Evolutionary conservation across 2,888 invertebrate genomes (phyloP).

Genomic region (Sinopyrophorus schimmeli): DNA sequence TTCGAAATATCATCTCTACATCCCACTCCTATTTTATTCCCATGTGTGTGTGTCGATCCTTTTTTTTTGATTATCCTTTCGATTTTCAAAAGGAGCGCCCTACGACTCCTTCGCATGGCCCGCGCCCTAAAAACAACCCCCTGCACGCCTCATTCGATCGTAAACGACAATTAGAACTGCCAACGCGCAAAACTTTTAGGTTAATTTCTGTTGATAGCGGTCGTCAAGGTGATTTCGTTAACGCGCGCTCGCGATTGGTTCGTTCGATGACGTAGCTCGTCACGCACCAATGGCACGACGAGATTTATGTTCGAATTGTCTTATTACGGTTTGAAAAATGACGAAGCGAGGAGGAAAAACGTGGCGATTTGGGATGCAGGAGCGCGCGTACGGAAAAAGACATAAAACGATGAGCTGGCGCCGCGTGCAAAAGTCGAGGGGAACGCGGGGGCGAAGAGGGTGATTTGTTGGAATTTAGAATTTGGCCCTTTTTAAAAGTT

Average conservation of each 20-base stretch:
- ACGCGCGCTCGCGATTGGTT: neutral
- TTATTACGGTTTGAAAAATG: no score
- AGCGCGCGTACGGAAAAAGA: constrained; percentile 22
- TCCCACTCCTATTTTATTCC: no score
- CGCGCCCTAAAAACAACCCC: no score
- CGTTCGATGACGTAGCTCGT: no score
- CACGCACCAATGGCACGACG: no score
- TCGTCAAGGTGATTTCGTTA: neutral
- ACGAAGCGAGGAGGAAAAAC: no score
- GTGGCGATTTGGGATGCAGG: constrained; percentile 20
- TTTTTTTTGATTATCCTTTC: neutral
- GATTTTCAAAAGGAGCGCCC: no score
- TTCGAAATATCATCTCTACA: constrained; percentile 35
- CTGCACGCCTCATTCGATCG: no score
- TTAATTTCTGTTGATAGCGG: constrained; percentile 2
- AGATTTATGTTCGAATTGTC: neutral
- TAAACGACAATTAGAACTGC: no score
- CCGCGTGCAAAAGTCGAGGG: constrained; percentile 19
- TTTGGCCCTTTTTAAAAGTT: constrained; percentile 16
- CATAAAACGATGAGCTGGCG: constrained; percentile 30
- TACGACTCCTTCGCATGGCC: no score
- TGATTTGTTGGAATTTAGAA: constrained; percentile 22
- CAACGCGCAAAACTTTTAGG: no score
- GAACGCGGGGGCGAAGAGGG: constrained; percentile 18
- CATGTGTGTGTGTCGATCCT: constrained; percentile 5